Conservation (phyloP, 2,113 vertebrate genomes). For the Emberiza fucata region DNA sequence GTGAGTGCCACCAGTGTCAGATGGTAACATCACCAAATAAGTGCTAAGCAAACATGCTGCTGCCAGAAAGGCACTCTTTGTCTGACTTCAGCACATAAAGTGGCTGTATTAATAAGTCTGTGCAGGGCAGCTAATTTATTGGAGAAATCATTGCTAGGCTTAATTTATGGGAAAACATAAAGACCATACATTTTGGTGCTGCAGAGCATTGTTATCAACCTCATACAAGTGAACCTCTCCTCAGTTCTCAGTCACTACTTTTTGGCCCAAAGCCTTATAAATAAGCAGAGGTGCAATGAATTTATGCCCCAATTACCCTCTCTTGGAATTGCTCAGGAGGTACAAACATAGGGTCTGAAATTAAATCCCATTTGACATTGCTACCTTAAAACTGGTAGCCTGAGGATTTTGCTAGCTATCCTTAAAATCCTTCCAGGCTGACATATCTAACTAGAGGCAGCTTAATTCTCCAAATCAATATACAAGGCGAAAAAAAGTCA, state of each 20-base stretch:
- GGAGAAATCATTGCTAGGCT: neutral
- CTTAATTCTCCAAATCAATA: constrained; percentile 53
- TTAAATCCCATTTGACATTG: neutral
- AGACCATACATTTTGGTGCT: neutral
- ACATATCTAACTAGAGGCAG: neutral
- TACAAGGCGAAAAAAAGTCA: constrained; percentile 10
- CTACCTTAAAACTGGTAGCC: neutral
- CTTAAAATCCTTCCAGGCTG: neutral
- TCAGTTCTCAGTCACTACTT: neutral
- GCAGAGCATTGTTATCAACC: neutral
- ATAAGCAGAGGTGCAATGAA: neutral
- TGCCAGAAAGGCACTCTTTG: neutral
- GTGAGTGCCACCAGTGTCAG: neutral
- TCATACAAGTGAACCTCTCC: neutral
- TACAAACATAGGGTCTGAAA: neutral
- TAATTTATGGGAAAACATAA: neutral
- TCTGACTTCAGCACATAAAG: neutral
- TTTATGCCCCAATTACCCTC: neutral
- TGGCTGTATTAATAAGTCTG: neutral
- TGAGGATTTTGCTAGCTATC: neutral
- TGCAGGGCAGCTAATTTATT: neutral
- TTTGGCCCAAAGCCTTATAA: neutral
- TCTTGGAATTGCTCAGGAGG: neutral
- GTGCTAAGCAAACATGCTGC: neutral
- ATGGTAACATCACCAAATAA: neutral